A percentile compares a stretch with the other conserved stretches of the same genome.
These are phyloP conservation scores for Encarsia formosa DNA, from an alignment of 2,888 invertebrate species.

Conservation along the genomic window DNA sequence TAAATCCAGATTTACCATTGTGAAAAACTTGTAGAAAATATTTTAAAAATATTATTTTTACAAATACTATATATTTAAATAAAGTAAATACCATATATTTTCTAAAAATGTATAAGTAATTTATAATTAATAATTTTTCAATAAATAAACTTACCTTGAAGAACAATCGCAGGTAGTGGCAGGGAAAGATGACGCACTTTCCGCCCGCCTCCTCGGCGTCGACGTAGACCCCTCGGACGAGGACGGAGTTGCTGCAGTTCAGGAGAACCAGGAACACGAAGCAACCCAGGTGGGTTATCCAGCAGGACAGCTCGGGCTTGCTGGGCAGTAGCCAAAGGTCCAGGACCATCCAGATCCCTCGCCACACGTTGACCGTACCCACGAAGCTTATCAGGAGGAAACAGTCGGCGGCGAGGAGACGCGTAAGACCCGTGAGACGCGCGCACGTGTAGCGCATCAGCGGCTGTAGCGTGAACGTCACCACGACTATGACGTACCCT, in stretches of 20 bases:
- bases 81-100: no score
- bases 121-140: no score
- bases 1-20: no score
- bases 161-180: constrained; percentile 75
- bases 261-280: constrained; percentile 71
- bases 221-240: constrained; percentile 83
- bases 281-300: constrained; percentile 74
- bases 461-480: constrained; percentile 73
- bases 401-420: constrained; percentile 70
- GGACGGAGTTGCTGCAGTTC: constrained; percentile 81
- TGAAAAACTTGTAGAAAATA: no score
- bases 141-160: constrained; percentile 55
- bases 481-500: constrained; percentile 69
- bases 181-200: constrained; percentile 78
- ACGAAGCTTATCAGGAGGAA: constrained; percentile 74
- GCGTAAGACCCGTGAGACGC: constrained; percentile 62
- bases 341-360: constrained; percentile 78
- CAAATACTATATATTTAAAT: no score
- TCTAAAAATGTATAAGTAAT: no score
- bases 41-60: no score
- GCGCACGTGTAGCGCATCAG: constrained; percentile 68
- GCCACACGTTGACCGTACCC: constrained; percentile 84
- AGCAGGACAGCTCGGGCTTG: constrained; percentile 69
- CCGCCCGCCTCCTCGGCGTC: constrained; percentile 82
- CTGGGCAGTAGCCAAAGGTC: constrained; percentile 73